Conservation (phyloP, 2,888 invertebrate species). For the Netelia virgata region DNA sequence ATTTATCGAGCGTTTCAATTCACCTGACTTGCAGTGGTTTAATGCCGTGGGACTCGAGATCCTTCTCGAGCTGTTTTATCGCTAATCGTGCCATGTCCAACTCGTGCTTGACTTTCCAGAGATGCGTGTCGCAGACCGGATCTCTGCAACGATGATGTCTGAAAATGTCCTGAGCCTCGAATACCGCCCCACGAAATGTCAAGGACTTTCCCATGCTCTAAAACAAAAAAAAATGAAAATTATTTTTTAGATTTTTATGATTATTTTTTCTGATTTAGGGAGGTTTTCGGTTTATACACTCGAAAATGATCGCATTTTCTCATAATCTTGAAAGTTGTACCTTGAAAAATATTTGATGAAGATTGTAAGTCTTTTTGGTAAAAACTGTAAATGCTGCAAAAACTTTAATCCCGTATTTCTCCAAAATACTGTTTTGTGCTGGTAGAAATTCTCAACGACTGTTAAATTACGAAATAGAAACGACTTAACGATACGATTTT, state of each 20-base stretch:
- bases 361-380: too few species aligned
- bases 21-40: slow-evolving; percentile 89
- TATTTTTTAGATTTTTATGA: neutral
- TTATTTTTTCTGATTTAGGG: neutral
- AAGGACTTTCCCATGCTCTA: slow-evolving; percentile 91
- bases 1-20: slow-evolving; percentile 36
- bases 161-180: slow-evolving; percentile 91
- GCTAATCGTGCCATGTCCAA: slow-evolving; percentile 94
- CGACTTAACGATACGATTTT: too few species aligned
- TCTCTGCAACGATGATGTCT: slow-evolving; percentile 92
- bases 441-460: too few species aligned
- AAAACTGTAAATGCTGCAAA: too few species aligned
- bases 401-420: too few species aligned
- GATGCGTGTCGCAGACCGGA: slow-evolving; percentile 92
- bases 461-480: too few species aligned
- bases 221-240: neutral
- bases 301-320: too few species aligned
- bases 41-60: slow-evolving; percentile 93
- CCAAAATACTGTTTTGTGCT: too few species aligned
- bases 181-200: slow-evolving; percentile 93
- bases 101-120: slow-evolving; percentile 97
- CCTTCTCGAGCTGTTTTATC: slow-evolving; percentile 94
- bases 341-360: too few species aligned
- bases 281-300: too few species aligned
- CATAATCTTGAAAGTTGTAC: too few species aligned